Conservation (phyloP, 2,797 vertebrate genomes). For the Poecile montanus region DNA sequence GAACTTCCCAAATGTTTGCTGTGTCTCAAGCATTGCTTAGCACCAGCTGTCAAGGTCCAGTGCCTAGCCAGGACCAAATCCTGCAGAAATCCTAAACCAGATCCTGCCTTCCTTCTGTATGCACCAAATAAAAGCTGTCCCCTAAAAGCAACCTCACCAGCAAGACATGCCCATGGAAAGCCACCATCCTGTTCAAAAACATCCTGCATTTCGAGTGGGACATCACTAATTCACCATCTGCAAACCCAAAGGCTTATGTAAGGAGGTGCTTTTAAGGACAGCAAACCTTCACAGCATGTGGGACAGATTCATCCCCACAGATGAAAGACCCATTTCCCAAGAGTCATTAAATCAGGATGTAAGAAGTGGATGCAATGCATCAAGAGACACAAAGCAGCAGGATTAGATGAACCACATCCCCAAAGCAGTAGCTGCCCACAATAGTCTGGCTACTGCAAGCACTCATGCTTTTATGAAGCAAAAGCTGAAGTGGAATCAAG, state of each 20-base stretch:
- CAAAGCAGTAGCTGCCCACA: fast-evolving
- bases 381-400: neutral
- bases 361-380: neutral
- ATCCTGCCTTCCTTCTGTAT: neutral
- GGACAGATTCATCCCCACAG: neutral
- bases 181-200: neutral
- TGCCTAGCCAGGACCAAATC: neutral
- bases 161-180: neutral
- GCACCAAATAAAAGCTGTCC: neutral
- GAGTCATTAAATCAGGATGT: neutral
- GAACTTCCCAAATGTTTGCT: neutral
- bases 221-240: neutral
- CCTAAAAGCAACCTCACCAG: neutral
- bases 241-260: neutral
- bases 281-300: neutral
- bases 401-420: neutral
- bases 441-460: neutral
- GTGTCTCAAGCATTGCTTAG: neutral
- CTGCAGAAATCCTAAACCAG: neutral
- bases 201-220: neutral
- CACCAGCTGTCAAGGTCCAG: neutral
- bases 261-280: neutral
- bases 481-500: neutral
- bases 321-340: neutral
- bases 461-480: neutral